Evolutionary conservation across 2,888 invertebrate species (phyloP).

Genomic region (Drosophila cyrtoloma): DNA sequence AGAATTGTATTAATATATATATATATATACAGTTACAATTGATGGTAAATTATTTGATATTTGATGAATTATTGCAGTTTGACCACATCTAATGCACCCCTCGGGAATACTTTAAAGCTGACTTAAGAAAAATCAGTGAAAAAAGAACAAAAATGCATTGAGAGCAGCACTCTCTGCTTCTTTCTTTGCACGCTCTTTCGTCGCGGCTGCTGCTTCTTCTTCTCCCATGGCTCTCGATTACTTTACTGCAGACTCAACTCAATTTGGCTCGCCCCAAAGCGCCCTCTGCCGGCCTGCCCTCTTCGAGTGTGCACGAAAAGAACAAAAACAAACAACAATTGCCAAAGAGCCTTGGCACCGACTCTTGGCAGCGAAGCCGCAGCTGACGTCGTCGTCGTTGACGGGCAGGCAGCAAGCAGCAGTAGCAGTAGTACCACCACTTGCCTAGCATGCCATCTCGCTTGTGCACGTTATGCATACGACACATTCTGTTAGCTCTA

Average conservation of each 20-base stretch:
- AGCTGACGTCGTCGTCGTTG: slow-evolving; percentile 34
- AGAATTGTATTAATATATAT: slow-evolving; percentile 42
- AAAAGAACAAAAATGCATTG: not conserved
- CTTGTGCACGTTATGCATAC: slow-evolving; percentile 21
- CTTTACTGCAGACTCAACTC: slow-evolving; percentile 5
- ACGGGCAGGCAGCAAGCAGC: slow-evolving; percentile 29
- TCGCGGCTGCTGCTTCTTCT: not conserved
- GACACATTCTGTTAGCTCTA: slow-evolving; percentile 29
- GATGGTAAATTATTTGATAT: not conserved
- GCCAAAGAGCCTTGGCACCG: slow-evolving; percentile 79
- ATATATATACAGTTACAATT: slow-evolving; percentile 6
- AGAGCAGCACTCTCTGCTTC: not conserved
- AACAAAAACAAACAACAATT: slow-evolving; percentile 77
- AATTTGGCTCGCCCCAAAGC: slow-evolving; percentile 11
- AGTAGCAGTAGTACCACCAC: slow-evolving; percentile 3
- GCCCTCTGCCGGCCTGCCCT: slow-evolving; percentile 11
- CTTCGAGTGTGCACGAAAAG: slow-evolving; percentile 41
- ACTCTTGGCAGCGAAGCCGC: slow-evolving; percentile 65
- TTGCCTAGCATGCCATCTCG: slow-evolving; percentile 48
- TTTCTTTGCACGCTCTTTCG: not conserved
- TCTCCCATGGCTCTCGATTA: slow-evolving; percentile 2
- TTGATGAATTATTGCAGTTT: not conserved
- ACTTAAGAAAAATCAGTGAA: not conserved
- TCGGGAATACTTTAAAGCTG: not conserved
- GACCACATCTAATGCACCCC: not conserved